Conservation (phyloP, 2,888 invertebrate species). For the Agriotes lineatus region DNA sequence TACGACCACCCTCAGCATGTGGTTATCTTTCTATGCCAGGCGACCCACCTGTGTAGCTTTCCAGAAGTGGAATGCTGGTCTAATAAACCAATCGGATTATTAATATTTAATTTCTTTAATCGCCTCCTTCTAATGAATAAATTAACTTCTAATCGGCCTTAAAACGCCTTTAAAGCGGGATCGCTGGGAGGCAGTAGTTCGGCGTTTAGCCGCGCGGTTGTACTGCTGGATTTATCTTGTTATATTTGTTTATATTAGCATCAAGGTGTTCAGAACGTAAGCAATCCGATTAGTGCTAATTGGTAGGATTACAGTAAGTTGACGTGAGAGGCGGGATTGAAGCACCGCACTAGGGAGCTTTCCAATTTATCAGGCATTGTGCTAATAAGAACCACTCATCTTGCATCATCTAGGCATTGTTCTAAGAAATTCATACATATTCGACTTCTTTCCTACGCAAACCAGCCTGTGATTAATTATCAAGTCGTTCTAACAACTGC, state of each 20-base stretch:
- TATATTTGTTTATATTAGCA: constrained; percentile 27
- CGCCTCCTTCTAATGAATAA: constrained; percentile 15
- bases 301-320: constrained; percentile 20
- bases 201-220: neutral
- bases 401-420: no score
- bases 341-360: no score
- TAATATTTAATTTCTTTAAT: constrained; percentile 18
- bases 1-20: no score
- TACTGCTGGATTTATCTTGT: constrained; percentile 19
- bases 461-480: no score
- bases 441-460: no score
- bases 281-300: constrained; percentile 30
- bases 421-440: no score
- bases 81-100: constrained; percentile 15
- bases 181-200: neutral
- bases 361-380: neutral
- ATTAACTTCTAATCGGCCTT: constrained; percentile 13
- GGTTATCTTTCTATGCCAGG: neutral
- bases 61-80: neutral
- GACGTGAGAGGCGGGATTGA: constrained; percentile 3
- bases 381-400: no score
- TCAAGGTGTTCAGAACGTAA: constrained; percentile 21
- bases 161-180: neutral
- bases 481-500: no score
- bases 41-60: neutral